Conservation (phyloP, 2,797 vertebrate genomes). For the Sardinella longiceps region DNA sequence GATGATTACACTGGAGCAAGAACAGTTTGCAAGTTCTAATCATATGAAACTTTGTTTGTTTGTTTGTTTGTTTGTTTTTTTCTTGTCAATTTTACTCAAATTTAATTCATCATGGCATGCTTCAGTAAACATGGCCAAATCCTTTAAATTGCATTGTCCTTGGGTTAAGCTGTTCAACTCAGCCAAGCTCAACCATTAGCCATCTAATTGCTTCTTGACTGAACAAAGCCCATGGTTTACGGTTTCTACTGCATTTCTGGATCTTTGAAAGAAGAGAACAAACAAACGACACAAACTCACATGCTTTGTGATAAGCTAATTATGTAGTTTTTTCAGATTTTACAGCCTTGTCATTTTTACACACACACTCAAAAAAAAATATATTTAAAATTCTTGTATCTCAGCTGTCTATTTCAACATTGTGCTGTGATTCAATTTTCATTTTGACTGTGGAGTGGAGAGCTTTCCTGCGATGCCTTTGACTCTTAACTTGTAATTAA, state of each 20-base stretch:
- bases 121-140: constrained; percentile 37
- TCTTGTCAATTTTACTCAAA: constrained; percentile 28
- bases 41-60: constrained; percentile 32
- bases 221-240: constrained; percentile 41
- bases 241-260: constrained; percentile 29
- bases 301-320: not conserved
- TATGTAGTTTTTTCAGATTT: not conserved
- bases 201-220: constrained; percentile 43
- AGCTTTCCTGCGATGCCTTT: not conserved
- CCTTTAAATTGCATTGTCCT: constrained; percentile 22
- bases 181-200: constrained; percentile 36
- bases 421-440: not conserved
- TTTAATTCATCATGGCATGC: constrained; percentile 5
- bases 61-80: too few species aligned
- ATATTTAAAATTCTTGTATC: not conserved
- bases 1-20: constrained; percentile 36
- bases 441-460: not conserved
- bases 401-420: too few species aligned
- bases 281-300: not conserved
- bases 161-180: constrained; percentile 11
- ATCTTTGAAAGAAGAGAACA: constrained; percentile 5
- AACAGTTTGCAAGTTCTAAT: constrained; percentile 22
- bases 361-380: not conserved
- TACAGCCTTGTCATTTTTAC: not conserved
- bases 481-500: constrained; percentile 10